Base-by-base conservation (phyloP, 2,797 vertebrate genomes). In the Channa striata region DNA sequence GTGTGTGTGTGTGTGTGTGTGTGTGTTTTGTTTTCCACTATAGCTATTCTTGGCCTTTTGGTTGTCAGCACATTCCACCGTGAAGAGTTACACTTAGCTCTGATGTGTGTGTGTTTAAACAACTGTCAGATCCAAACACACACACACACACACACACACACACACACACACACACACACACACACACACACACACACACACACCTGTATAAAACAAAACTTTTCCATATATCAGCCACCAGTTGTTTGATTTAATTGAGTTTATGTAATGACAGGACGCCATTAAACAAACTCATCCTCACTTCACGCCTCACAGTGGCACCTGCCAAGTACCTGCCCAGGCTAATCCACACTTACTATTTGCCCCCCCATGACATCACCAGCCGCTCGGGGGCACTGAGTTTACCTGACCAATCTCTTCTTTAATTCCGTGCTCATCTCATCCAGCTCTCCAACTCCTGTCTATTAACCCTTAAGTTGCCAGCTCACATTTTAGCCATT, bases 41-140 rank as follows among this genome's bases (percentile, higher is more conserved):
- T 64, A 82, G 87, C 87, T 93, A 93, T 92, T 93, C 87, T 77
- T 51, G 83, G 90, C 79, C 84, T 81, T 84, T 63, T 56, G 78
- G 82, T 87, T 90, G 91, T 91, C 89, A 89, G 91, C 89, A 85
- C 90, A 90, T 92, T 91, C 90, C 87, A 47, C 71, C 50, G 68
- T 84, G 79, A 89, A 90, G 84, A 87, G 80, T 89, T 89, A 91
- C 89, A 89, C 91, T 89, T 74, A 68, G 74, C 81, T 60, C 77
- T 61, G 56, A 74, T 87, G 77, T 86, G 74, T 86, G 74, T 81
- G 75, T 79, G 72, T 80, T 56, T 70, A 50, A 70, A 44, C 65
- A 56, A 65, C 61, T 53, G 77, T 74, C 80, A 70, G 33, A 69
- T 68, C 30, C 17, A 59, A 67, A 66, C 46, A 52, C 74, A 74